Evolutionary conservation across 2,113 vertebrate species (phyloP), one percentile per base, ranked within the genome.

Genomic region (Callithrix jacchus): DNA sequence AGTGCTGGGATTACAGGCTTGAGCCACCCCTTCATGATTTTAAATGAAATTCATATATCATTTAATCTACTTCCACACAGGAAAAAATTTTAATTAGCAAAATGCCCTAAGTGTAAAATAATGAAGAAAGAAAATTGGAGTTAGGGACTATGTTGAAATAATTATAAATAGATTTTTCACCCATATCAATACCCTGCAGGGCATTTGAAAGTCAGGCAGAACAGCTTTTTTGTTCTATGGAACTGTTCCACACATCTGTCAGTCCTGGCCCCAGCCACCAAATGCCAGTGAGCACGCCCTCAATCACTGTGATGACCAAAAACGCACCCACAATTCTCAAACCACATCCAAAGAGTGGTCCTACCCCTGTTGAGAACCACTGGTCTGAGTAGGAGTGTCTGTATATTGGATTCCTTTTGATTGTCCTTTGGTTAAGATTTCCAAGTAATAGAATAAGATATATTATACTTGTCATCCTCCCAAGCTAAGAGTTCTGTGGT

Each of bases 61-160:
- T 82, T 40, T 85, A 54, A 93, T 42, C 47, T 76, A 80, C 18
- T 35, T 68, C 66, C 8, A 88, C 10, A 87, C 25, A 74, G 20
- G 54, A 87, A 54, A 42, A 58, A 14, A 0, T 58, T 84, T 89
- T 68, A 94, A 80, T 70, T 89, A 82, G 66, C 14, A 76, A 45
- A 95, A 92, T 40, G 0, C 5, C 71, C 42, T 79, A 79, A 64
- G 14, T 45, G 13, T 35, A 56, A 95, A 45, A 85, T 30, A 90
- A 84, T 84, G 27, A 20, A 95, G n/a, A 96, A 93, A 82, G 58
- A 88, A 95, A 96, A 74, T 37, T 74, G 92, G 80, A 96, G 35
- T 87, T 87, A 80, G 6, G 7, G 30, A 58, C 20, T 90, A 40
- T 94, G 58, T 61, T 90, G 81, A 94, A 84, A 81, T 93, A 93